Conservation (phyloP, 2,888 invertebrate species). For the Napeogenes inachia region DNA sequence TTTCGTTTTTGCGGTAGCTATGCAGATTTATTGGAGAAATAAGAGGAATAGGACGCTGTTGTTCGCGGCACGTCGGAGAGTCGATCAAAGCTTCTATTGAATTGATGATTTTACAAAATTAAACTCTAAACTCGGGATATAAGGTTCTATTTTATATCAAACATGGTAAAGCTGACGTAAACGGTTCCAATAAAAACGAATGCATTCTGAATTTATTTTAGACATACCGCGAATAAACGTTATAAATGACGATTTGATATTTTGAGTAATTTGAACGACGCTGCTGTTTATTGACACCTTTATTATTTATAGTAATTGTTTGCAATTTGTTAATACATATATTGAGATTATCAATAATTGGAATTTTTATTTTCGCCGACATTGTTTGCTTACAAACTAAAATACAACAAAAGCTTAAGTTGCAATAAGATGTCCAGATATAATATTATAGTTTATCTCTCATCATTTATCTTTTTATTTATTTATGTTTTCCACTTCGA, state of each 20-base stretch:
- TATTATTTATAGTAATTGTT: not conserved
- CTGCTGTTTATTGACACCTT: conserved; percentile 40
- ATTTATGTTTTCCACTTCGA: too few relatives aligned
- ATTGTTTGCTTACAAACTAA: too few relatives aligned
- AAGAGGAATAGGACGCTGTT: conserved; percentile 25
- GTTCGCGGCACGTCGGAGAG: conserved; percentile 17
- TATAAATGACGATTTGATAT: conserved; percentile 7
- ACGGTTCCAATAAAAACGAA: conserved; percentile 18
- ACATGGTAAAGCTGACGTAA: not conserved
- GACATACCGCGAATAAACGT: conserved; percentile 3
- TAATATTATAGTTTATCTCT: too few relatives aligned
- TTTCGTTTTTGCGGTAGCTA: conserved; percentile 19
- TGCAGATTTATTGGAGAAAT: conserved; percentile 22
- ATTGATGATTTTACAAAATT: conserved; percentile 3
- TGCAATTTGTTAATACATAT: too few relatives aligned
- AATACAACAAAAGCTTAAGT: too few relatives aligned
- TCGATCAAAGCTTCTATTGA: conserved; percentile 9
- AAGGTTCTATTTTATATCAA: conserved; percentile 1
- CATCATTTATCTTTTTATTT: too few relatives aligned
- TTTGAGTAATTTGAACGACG: conserved; percentile 2
- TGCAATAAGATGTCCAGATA: too few relatives aligned
- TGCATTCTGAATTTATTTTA: conserved; percentile 12
- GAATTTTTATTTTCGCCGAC: too few relatives aligned
- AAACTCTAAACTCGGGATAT: not conserved
- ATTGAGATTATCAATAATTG: too few relatives aligned